Evolutionary conservation across 1,140 invertebrate species (phyloP).

Genomic region (Brachystomella parvula): DNA sequence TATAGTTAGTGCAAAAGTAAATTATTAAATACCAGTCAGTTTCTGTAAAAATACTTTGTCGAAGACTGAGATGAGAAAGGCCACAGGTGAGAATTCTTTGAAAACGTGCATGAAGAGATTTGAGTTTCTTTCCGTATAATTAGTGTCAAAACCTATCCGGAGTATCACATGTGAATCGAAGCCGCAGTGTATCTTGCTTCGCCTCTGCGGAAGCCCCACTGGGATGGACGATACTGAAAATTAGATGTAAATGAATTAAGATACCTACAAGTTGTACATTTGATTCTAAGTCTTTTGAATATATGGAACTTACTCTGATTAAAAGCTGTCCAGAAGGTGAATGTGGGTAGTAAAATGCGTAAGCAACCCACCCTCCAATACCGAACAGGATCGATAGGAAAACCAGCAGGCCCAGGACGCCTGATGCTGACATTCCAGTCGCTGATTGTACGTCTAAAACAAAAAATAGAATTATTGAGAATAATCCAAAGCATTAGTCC

Average conservation of each 20-base stretch:
- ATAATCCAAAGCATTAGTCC: neutral
- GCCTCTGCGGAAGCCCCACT: slow-evolving; percentile 77
- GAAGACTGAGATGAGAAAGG: too few species aligned
- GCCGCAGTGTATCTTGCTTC: slow-evolving; percentile 83
- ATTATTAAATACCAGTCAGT: too few species aligned
- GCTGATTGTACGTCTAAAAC: neutral
- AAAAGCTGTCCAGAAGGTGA: slow-evolving; percentile 88
- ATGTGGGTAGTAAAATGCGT: slow-evolving; percentile 93
- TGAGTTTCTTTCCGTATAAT: too few species aligned
- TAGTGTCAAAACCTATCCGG: too few species aligned
- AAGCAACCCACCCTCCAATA: slow-evolving; percentile 67
- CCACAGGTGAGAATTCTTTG: too few species aligned
- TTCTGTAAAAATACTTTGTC: too few species aligned
- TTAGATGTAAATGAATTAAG: slow-evolving; percentile 25
- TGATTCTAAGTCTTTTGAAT: neutral
- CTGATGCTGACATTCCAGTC: slow-evolving; percentile 45
- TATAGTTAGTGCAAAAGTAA: too few species aligned
- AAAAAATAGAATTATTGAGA: neutral
- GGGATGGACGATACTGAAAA: slow-evolving; percentile 83
- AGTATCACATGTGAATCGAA: slow-evolving; percentile 77
- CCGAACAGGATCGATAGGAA: slow-evolving; percentile 52
- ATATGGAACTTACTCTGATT: slow-evolving; percentile 79
- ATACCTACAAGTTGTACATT: slow-evolving; percentile 12
- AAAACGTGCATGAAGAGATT: too few species aligned
- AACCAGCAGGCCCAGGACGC: slow-evolving; percentile 60